Conservation (phyloP, 2,113 vertebrate genomes). For the Capreolus pygargus region DNA sequence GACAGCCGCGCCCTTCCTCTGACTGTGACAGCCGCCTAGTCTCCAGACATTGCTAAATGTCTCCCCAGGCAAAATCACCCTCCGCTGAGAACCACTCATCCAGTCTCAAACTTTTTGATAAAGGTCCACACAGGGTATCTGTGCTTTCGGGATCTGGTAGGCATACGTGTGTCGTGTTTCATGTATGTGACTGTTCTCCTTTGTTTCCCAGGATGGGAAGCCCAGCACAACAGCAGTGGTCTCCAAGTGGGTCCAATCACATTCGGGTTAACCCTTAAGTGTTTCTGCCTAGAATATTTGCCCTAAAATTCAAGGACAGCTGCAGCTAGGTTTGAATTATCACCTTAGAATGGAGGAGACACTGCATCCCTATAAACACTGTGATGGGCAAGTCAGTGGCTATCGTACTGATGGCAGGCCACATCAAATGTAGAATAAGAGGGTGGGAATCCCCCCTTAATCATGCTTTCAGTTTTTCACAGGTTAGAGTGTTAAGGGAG, state of each 20-base stretch:
- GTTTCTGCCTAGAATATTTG: not conserved
- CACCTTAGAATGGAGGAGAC: not conserved
- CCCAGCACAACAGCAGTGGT: not conserved
- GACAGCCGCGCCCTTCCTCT: not conserved
- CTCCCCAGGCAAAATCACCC: not conserved
- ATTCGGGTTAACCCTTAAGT: not conserved
- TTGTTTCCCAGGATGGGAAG: not conserved
- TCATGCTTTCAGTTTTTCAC: not conserved
- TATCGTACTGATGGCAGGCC: not conserved
- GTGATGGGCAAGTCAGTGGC: not conserved
- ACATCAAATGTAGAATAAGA: not conserved
- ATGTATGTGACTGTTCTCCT: not conserved
- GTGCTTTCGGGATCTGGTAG: not conserved
- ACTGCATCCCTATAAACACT: not conserved
- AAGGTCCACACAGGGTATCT: not conserved
- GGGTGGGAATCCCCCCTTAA: not conserved
- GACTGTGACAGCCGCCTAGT: not conserved
- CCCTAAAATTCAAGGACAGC: not conserved
- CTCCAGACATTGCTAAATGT: not conserved
- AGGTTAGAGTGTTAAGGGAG: not conserved
- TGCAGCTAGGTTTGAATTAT: not conserved
- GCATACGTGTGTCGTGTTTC: not conserved
- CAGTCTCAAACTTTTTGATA: not conserved
- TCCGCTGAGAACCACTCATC: not conserved
- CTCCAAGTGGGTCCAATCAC: not conserved